Percentiles rank a stretch among this genome's conserved stretches.
These are phyloP conservation scores for Cavia aperea DNA, from an alignment of 2,113 vertebrate species.

Conservation along the genomic window DNA sequence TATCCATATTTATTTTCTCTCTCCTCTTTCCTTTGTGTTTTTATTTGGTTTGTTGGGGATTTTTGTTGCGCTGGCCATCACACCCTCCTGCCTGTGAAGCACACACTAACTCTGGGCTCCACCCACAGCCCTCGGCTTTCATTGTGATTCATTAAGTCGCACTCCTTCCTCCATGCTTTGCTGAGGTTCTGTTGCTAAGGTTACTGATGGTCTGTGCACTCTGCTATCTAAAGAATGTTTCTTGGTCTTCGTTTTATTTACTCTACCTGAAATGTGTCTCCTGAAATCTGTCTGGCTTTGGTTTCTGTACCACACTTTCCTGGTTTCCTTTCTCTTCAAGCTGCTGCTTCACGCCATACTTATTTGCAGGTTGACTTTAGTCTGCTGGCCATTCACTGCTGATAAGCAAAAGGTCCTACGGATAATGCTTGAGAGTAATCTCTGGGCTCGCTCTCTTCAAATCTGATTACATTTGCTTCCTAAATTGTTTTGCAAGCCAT, in stretches of 20 bases:
- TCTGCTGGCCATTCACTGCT: not conserved
- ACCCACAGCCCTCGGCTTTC: not conserved
- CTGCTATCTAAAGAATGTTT: not conserved
- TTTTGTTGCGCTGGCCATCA: not conserved
- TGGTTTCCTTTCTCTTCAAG: not conserved
- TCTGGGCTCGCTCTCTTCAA: not conserved
- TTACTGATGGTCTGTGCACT: not conserved
- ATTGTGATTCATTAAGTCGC: not conserved
- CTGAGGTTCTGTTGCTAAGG: not conserved
- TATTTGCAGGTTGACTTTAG: not conserved
- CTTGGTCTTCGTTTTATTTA: not conserved
- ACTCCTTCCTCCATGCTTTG: not conserved
- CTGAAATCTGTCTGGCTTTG: not conserved
- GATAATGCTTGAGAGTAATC: not conserved
- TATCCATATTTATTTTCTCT: not conserved
- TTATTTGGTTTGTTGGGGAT: not conserved
- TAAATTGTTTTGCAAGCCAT: conserved; percentile 16
- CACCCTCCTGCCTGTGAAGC: not conserved
- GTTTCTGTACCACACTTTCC: not conserved
- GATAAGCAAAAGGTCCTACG: not conserved
- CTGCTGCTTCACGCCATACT: not conserved
- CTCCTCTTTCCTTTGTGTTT: not conserved
- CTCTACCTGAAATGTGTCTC: not conserved
- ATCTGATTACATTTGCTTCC: not conserved
- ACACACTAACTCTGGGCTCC: not conserved